These are phyloP conservation scores for Hyles vespertilio DNA, from an alignment of 1,140 invertebrate species.

Conservation along the genomic window DNA sequence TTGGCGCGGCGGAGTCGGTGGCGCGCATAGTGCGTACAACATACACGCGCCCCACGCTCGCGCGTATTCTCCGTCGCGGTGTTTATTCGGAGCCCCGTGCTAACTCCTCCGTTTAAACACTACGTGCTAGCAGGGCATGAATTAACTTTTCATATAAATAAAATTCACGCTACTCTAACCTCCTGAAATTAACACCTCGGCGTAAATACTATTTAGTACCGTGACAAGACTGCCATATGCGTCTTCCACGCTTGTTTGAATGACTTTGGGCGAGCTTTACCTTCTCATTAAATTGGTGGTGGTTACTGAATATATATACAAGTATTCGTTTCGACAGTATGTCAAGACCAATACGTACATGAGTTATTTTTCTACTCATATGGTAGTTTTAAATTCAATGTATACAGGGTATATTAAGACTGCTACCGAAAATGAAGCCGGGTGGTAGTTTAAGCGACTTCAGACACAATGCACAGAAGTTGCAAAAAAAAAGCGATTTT, in stretches of 20 bases:
- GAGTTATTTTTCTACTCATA: no score
- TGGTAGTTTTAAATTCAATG: no score
- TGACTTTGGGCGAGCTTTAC: constrained; percentile 10
- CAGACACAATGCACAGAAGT: no score
- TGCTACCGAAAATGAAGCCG: no score
- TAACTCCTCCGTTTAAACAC: constrained; percentile 73
- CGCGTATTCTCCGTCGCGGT: constrained; percentile 40
- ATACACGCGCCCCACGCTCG: constrained; percentile 18
- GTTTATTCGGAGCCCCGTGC: constrained; percentile 69
- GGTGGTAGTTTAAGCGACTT: no score
- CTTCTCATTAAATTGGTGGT: no score
- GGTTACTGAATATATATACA: no score
- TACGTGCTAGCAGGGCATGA: constrained; percentile 68
- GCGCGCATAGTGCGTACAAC: constrained; percentile 7
- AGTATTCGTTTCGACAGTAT: no score
- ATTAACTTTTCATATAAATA: constrained; percentile 77
- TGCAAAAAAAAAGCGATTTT: no score
- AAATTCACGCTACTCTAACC: constrained; percentile 75
- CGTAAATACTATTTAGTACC: constrained; percentile 69
- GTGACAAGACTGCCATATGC: constrained; percentile 53
- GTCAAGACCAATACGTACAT: no score
- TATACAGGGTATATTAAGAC: no score
- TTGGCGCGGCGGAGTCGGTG: no score
- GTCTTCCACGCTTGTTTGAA: constrained; percentile 40
- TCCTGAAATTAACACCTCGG: constrained; percentile 74